A percentile compares a stretch with the other conserved stretches of the same genome.
These are phyloP conservation scores for Mesembrinibis cayennensis DNA, from an alignment of 2,113 vertebrate genomes.

Conservation along the genomic window DNA sequence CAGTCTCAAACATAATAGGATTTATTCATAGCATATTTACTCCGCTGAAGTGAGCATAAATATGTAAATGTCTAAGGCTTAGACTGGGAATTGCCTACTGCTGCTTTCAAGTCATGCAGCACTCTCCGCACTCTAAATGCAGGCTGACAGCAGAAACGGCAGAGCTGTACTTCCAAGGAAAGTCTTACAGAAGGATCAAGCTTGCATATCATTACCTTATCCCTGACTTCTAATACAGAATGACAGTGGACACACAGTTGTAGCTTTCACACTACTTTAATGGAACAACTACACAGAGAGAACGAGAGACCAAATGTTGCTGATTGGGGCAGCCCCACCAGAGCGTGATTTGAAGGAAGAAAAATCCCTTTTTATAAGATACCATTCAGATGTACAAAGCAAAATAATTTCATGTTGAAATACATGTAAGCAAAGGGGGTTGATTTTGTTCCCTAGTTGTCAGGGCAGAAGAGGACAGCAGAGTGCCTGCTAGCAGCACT, in stretches of 20 bases:
- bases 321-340: neutral
- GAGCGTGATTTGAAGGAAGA: neutral
- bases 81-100: constrained; percentile 15
- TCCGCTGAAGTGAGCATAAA: neutral
- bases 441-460: neutral
- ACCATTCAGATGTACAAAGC: neutral
- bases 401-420: neutral
- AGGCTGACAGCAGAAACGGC: constrained; percentile 12
- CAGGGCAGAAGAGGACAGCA: neutral
- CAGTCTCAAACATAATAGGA: constrained; percentile 44
- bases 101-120: constrained; percentile 52
- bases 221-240: constrained; percentile 27
- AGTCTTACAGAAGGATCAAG: constrained; percentile 41
- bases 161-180: constrained; percentile 27
- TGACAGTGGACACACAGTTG: constrained; percentile 48
- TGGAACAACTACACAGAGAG: neutral
- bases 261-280: constrained; percentile 36
- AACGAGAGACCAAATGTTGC: neutral
- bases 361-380: neutral
- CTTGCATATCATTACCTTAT: constrained; percentile 15
- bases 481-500: neutral
- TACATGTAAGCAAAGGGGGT: neutral
- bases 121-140: neutral
- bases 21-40: constrained; percentile 57
- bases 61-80: constrained; percentile 44